Evolutionary conservation across 2,888 invertebrate genomes (phyloP).

Genomic region (Bombylius major): DNA sequence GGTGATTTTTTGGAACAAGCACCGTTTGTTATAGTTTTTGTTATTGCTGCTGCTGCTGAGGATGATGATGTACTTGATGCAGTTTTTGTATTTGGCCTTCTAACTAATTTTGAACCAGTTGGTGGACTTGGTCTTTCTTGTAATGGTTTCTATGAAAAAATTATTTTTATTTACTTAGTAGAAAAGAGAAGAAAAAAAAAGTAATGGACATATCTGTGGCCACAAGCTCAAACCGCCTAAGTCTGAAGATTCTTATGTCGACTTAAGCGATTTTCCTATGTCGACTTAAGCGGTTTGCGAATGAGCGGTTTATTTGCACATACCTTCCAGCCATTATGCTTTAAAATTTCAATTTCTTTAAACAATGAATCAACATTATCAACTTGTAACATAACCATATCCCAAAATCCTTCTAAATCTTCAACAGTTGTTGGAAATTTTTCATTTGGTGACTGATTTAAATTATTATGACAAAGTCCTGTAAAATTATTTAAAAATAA

Average conservation of each 20-base stretch:
- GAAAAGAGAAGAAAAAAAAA: too few species aligned
- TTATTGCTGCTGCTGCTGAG: neutral
- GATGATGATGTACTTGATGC: neutral
- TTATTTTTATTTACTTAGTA: too few species aligned
- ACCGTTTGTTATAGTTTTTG: conserved; percentile 14
- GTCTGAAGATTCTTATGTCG: too few species aligned
- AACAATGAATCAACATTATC: conserved; percentile 71
- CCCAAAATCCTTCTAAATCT: conserved; percentile 95
- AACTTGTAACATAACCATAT: conserved; percentile 90
- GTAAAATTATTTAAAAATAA: conserved; percentile 7
- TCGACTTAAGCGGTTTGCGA: too few species aligned
- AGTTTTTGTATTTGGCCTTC: conserved; percentile 15
- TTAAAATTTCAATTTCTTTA: conserved; percentile 50
- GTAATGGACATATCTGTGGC: too few species aligned
- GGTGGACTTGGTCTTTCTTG: conserved; percentile 11
- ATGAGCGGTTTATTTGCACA: neutral
- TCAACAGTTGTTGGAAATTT: conserved; percentile 78
- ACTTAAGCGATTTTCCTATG: too few species aligned
- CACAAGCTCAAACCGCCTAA: too few species aligned
- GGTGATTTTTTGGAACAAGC: conserved; percentile 15
- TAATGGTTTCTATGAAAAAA: conserved; percentile 18
- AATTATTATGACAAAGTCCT: conserved; percentile 54
- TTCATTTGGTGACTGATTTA: conserved; percentile 58
- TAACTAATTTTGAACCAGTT: conserved; percentile 19
- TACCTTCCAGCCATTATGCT: conserved; percentile 56